A percentile compares a stretch with the other conserved stretches of the same genome.
Conservation (phyloP, 2,113 vertebrate genomes). For the Chaetorhynchus papuensis region DNA sequence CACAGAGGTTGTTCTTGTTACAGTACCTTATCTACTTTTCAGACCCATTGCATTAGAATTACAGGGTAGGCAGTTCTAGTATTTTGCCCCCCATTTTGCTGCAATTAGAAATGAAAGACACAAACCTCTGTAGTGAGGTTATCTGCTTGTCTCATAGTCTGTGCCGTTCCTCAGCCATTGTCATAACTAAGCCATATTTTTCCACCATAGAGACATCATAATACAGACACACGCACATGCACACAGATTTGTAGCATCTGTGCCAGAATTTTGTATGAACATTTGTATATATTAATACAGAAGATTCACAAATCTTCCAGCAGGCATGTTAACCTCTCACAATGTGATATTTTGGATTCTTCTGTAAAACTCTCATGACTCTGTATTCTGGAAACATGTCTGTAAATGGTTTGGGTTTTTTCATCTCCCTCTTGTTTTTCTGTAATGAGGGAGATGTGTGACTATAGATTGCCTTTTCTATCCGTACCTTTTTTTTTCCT, state of each 20-base stretch:
- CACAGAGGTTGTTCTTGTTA: neutral
- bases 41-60: neutral
- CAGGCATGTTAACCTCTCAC: neutral
- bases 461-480: neutral
- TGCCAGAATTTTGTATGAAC: conserved; percentile 3
- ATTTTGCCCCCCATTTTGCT: neutral
- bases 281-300: neutral
- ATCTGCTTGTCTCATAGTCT: neutral
- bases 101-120: conserved; percentile 22
- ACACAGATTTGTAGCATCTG: neutral
- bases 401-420: neutral
- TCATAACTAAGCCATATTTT: conserved; percentile 1
- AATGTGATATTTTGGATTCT: neutral
- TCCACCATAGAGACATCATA: neutral
- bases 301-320: neutral
- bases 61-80: neutral
- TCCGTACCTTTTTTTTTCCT: neutral
- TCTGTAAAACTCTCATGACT: neutral
- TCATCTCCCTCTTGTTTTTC: neutral
- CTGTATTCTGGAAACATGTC: neutral
- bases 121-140: neutral
- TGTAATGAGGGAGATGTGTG: neutral
- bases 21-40: neutral
- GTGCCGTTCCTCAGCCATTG: neutral
- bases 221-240: neutral